These are phyloP conservation scores for Proales similis DNA, from an alignment of 1,140 invertebrate species.

Conservation along the genomic window DNA sequence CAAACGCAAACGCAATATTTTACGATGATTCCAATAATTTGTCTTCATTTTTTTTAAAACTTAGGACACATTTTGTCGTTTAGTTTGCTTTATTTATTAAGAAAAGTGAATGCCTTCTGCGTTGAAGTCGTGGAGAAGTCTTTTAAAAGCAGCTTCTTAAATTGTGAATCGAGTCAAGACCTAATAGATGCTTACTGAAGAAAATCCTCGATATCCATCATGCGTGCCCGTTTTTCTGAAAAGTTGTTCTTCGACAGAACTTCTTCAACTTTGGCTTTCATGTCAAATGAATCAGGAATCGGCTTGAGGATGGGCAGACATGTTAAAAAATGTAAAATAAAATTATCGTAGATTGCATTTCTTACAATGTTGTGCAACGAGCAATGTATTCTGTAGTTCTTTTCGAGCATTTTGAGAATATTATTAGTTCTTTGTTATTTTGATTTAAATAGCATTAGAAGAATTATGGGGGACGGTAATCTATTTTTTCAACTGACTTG, in stretches of 20 bases:
- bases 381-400: conserved; percentile 82
- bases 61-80: too few relatives aligned
- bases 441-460: neutral
- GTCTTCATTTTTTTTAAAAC: too few relatives aligned
- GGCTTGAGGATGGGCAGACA: conserved; percentile 58
- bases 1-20: too few relatives aligned
- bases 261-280: conserved; percentile 72
- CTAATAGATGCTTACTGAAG: conserved; percentile 59
- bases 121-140: conserved; percentile 76
- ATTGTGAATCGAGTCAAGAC: neutral
- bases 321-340: conserved; percentile 11
- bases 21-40: too few relatives aligned
- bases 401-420: conserved; percentile 65
- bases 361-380: conserved; percentile 75
- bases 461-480: neutral
- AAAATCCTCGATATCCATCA: conserved; percentile 95
- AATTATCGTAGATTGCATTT: conserved; percentile 39
- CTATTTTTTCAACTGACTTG: neutral
- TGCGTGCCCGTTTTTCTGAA: conserved; percentile 73
- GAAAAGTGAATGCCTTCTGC: conserved; percentile 80
- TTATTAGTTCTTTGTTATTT: conserved; percentile 6
- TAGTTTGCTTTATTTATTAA: conserved; percentile 46
- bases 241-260: conserved; percentile 63
- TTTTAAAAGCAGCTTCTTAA: conserved; percentile 53
- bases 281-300: conserved; percentile 70